Evolutionary conservation across 1,140 invertebrate genomes (phyloP), one percentile per base, ranked within the genome.

Genomic region (Ctenoplectra terminalis): DNA sequence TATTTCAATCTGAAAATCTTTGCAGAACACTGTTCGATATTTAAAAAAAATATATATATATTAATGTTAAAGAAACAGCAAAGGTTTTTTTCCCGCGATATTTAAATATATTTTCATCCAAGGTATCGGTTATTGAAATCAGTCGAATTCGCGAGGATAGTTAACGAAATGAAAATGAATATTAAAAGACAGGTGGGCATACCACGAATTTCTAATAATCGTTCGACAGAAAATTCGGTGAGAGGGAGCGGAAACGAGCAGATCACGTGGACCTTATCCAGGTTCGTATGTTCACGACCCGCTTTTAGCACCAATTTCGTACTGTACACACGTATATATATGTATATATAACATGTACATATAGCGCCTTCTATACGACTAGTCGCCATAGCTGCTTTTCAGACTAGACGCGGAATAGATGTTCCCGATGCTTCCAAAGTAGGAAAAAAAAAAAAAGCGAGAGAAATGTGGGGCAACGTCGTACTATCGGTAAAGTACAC

Each of bases 231-330:
- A 52, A 76, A 76, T 86, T 64, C 69, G 50, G 43, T 71, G 60
- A 72, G 73, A 86, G 82, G 73, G 52, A 69, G 81, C 70, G 70
- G 82, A 84, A 66, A 72, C 82, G 66, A 86, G 81, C 73, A 37
- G 82, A 81, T 87, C 71, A 70, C 63, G 73, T 87, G 82, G 73
- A 81, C 61, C 76, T 84, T 79, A 66, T 20, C 50, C 86, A 87
- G 86, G 86, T 87, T 87, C 86, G 86, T 87, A 87, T 87, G 77
- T 87, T 78, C 58, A 84, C 73, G 86, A 84, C 77, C 73, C 82
- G 85, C 81, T 87, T 86, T 86, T 86, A 87, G 84, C 84, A 87
- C 81, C 81, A 71, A 83, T 71, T 73, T 64, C 71, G 78, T 81
- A 81, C 70, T 73, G 77, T 78, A 82, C 75, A 79, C 66, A 82